phyloP scores from a whole-genome alignment of 2,113 vertebrate species.

The Oncorhynchus clarkii region DNA sequence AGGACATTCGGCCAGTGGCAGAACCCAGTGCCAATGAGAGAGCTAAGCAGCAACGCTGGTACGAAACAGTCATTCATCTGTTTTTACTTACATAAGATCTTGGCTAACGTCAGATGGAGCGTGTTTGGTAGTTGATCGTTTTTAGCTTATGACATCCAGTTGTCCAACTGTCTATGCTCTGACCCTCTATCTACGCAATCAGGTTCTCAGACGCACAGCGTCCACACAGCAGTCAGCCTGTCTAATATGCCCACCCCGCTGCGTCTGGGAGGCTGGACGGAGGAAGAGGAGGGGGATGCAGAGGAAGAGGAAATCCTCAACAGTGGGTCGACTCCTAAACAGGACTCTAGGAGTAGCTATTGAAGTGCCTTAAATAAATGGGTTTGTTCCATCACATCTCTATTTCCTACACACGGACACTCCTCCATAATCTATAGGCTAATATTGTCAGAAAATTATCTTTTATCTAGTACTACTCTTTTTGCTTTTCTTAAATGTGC shows the following conservation, averaged over 20 bases:
- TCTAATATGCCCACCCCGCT: slow-evolving; percentile 48
- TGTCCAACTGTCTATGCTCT: background rate
- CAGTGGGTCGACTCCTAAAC: slow-evolving; percentile 56
- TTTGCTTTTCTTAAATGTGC: background rate
- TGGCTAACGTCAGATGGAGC: background rate
- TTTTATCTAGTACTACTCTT: background rate
- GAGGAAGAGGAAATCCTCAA: slow-evolving; percentile 68
- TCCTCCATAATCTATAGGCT: background rate
- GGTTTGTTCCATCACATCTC: slow-evolving; percentile 27
- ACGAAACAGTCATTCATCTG: background rate
- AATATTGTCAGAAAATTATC: background rate
- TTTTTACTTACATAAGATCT: background rate
- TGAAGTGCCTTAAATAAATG: slow-evolving; percentile 74
- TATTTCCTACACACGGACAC: background rate
- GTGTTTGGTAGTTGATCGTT: background rate
- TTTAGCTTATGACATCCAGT: background rate
- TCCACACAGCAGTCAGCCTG: slow-evolving; percentile 46
- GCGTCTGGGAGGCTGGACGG: slow-evolving; percentile 74
- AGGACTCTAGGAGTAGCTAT: slow-evolving; percentile 58
- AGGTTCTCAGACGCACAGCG: slow-evolving; percentile 42
- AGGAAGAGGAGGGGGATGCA: slow-evolving; percentile 70
- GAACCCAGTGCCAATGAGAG: slow-evolving; percentile 64
- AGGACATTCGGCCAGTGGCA: slow-evolving; percentile 61
- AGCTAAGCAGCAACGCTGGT: slow-evolving; percentile 64
- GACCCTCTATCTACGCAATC: background rate